Percentiles rank a stretch among this genome's conserved stretches.
Conservation (phyloP, 2,888 invertebrate genomes). For the Ennomos erosarius region DNA sequence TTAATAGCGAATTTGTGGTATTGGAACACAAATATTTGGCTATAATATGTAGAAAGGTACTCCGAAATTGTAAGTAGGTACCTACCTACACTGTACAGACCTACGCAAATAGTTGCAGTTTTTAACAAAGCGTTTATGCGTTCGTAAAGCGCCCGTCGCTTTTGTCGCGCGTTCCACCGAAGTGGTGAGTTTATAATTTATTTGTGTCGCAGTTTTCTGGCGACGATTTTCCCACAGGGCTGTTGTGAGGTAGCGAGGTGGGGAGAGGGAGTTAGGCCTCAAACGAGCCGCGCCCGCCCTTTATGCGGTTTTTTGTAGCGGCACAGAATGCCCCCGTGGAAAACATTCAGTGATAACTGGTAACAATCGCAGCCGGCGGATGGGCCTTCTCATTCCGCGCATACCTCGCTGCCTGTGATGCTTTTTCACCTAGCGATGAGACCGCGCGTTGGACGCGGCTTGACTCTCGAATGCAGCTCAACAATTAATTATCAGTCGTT, state of each 20-base stretch:
- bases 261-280: constrained; percentile 60
- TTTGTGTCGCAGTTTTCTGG: constrained; percentile 83
- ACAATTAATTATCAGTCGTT: constrained; percentile 31
- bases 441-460: constrained; percentile 43
- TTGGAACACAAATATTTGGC: too few relatives aligned
- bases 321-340: constrained; percentile 82
- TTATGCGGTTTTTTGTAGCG: constrained; percentile 83
- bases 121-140: constrained; percentile 65
- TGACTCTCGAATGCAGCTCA: constrained; percentile 20
- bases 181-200: constrained; percentile 82
- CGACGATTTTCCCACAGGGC: constrained; percentile 84
- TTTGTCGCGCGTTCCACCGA: constrained; percentile 70
- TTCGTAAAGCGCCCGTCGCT: constrained; percentile 58
- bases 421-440: constrained; percentile 79
- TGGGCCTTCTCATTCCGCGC: constrained; percentile 81
- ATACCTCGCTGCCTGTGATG: constrained; percentile 75
- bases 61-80: too few relatives aligned
- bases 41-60: too few relatives aligned
- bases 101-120: constrained; percentile 53
- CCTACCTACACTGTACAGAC: too few relatives aligned
- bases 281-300: constrained; percentile 83
- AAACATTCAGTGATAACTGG: constrained; percentile 86
- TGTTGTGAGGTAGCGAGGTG: constrained; percentile 30
- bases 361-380: constrained; percentile 85
- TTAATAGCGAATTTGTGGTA: too few relatives aligned